phyloP scores from a whole-genome alignment of 1,140 invertebrate genomes.

The Trichonephila clavipes region DNA sequence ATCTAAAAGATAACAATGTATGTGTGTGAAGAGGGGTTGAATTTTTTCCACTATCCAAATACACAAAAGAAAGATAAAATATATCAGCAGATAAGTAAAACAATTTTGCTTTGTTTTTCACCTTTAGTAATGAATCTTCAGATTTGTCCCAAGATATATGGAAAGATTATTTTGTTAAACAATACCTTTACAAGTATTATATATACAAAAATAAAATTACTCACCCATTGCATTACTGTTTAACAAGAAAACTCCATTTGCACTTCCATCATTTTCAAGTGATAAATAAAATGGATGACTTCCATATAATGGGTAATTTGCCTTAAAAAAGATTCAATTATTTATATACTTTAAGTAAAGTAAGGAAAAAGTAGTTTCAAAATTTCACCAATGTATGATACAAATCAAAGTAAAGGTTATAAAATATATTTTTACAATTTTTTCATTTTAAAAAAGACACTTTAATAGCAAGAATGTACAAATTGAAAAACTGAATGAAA shows the following conservation, averaged over 20 bases:
- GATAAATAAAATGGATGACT: conserved; percentile 91
- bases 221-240: conserved; percentile 89
- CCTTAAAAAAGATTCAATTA: conserved; percentile 28
- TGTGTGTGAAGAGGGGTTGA: no score
- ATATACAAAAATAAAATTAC: not conserved
- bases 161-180: not conserved
- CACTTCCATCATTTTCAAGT: conserved; percentile 84
- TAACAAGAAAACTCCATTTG: conserved; percentile 88
- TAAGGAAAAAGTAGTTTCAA: not conserved
- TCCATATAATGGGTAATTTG: conserved; percentile 87
- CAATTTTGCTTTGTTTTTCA: not conserved
- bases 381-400: no score
- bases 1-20: no score
- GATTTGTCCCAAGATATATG: not conserved
- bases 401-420: no score
- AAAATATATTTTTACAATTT: no score
- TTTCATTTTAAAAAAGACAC: no score
- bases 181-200: not conserved
- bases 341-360: not conserved
- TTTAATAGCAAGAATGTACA: no score
- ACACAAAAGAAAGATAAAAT: not conserved
- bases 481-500: no score
- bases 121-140: not conserved
- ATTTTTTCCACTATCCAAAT: not conserved
- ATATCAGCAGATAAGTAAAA: not conserved